A percentile compares a stretch with the other conserved stretches of the same genome.
phyloP scores from a whole-genome alignment of 2,797 vertebrate species.

The Todus mexicanus region DNA sequence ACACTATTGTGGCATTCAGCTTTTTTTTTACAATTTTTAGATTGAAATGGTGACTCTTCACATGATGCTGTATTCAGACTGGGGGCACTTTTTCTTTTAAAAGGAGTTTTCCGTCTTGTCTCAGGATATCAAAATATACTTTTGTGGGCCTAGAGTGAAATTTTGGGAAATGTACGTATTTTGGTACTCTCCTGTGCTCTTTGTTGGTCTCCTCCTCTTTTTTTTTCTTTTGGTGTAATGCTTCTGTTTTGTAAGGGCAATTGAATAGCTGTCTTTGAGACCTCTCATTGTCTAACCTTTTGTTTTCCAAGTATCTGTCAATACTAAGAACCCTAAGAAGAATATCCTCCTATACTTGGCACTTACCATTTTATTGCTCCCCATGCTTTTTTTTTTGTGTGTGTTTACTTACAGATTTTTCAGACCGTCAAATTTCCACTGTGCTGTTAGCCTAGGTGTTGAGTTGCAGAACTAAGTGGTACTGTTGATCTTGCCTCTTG shows the following conservation, averaged over 20 bases:
- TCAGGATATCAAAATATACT: neutral
- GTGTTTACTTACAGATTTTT: neutral
- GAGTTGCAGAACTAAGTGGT: neutral
- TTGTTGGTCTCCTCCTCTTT: neutral
- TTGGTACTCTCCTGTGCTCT: neutral
- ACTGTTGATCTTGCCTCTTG: neutral
- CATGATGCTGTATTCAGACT: neutral
- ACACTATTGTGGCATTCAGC: neutral
- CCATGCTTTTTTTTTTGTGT: neutral
- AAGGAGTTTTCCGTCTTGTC: neutral
- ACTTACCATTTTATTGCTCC: neutral
- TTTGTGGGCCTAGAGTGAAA: neutral
- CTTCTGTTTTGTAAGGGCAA: neutral
- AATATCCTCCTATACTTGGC: neutral
- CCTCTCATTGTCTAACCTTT: neutral
- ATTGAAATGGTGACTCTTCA: neutral
- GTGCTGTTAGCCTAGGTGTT: neutral
- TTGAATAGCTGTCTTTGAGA: neutral
- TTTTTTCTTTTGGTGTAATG: neutral
- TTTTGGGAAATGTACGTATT: neutral
- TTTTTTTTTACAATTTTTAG: neutral
- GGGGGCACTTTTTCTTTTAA: neutral
- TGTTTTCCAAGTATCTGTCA: neutral
- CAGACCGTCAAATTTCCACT: neutral
- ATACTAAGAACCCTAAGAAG: neutral